Base-by-base conservation (phyloP, 2,797 vertebrate genomes). In the Arremon brunneinucha region DNA sequence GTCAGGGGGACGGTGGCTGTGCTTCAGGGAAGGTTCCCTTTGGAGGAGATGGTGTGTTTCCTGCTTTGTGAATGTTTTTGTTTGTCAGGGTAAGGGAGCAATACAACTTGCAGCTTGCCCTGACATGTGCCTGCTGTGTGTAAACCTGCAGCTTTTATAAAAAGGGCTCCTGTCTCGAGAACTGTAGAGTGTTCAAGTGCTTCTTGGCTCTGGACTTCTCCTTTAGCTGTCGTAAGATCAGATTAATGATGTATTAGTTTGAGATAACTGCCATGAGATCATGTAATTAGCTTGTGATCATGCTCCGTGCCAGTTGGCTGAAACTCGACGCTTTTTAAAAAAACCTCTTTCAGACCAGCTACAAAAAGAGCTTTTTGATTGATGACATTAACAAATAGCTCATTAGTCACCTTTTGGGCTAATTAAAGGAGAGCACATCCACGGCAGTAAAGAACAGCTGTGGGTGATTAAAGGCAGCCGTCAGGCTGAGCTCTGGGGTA, bases 221-320 rank as follows among this genome's bases (percentile, higher is more conserved):
- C 41, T 83, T 78, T 76, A 83, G 64, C 70, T 86, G 81, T 69
- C 2, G 9, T 92, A 84, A 90, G 53, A 86, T 90, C 72, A 93
- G 91, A 95, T 93, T 94, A 94, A 93, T 94, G 94, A 90, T 83
- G 79, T 90, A 91, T 89, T 95, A 94, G 89, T 88, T 96, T 0
- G 0, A 94, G 94, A 93, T 96, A 95, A 92, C 63, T 86, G 82
- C 78, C 82, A 71, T 88, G 92, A 96, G 90, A 86, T 96, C 87
- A 91, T 93, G 75, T 82, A 71, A 91, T 93, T 96, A 85, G 82
- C 78, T 89, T 78, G 88, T 74, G 94, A 95, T 89, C 30, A 14
- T 41, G 37, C 24, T 72, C 68, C 6, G 22, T 77, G 93, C 88
- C 92, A 93, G 83, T 8, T 85, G 63, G 41, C 75, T 84, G 64